Evolutionary conservation across 1,140 invertebrate species (phyloP), one percentile per base, ranked within the genome.

Genomic region (Formica selysi): DNA sequence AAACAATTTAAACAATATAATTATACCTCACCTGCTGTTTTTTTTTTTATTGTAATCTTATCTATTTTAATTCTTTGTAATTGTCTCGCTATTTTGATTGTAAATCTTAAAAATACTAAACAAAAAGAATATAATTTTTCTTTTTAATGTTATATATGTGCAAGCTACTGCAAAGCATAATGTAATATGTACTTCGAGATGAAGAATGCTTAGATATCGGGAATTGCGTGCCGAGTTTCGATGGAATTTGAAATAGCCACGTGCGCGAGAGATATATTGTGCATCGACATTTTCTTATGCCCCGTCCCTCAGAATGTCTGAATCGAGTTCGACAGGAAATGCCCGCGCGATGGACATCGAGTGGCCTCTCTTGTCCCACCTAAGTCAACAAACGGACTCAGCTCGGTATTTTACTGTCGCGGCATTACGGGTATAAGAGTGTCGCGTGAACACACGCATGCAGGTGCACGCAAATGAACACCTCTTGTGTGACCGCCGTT

Each of bases 321-420:
- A 90, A 91, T 85, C 67, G 54, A 44, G 51, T 22, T 84, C 79
- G 68, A 48, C 70, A 84, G 83, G 87, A 89, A 86, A 85, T 73
- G 87, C 85, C 71, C 61, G 81, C 64, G 81, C 65, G 90, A 76
- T 62, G 85, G 87, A 91, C 89, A 85, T 86, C 80, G 76, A 91
- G 90, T 91, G 80, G 90, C 26, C 86, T 78, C 85, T 87, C 87
- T 85, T 59, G 76, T 91, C 81, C 86, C 76, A 83, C 90, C 90
- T 91, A 87, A 91, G 76, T 91, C 90, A 91, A 91, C 87, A 89
- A 85, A 59, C 64, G 36, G 29, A 71, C 51, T 38, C 51, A 4
- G 36, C 59, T n/a, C 76, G 83, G 64, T 74, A 85, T 91, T 91
- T 88, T 81, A 90, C 87, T 54, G 78, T 91, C 86, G 64, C 87